phyloP scores from a whole-genome alignment of 2,888 invertebrate genomes.

The Noctuana brunneofusca region DNA sequence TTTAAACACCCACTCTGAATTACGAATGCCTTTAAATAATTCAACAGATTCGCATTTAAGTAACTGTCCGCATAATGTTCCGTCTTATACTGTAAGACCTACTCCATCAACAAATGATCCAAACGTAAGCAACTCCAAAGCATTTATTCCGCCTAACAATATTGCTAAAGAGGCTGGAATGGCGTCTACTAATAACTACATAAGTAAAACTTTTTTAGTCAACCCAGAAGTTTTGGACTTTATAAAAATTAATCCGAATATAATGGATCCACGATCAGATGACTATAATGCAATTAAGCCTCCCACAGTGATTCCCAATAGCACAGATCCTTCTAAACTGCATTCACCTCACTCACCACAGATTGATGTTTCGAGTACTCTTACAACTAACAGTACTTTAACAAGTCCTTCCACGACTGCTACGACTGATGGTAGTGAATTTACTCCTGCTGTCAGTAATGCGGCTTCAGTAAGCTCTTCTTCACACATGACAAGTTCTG shows the following conservation, averaged over 20 bases:
- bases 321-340: neutral
- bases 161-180: neutral
- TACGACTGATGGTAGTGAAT: neutral
- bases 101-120: neutral
- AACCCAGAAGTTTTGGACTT: neutral
- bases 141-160: neutral
- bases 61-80: neutral
- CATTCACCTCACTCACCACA: neutral
- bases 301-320: no score
- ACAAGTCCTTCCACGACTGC: neutral
- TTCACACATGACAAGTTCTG: no score
- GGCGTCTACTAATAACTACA: neutral
- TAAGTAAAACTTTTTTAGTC: neutral
- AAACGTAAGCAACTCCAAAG: neutral
- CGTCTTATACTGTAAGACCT: neutral
- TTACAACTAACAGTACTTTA: neutral
- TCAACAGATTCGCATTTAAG: neutral
- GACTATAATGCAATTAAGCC: neutral
- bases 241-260: neutral
- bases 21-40: neutral
- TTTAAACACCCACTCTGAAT: neutral
- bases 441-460: neutral
- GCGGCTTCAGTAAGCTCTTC: neutral
- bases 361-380: neutral
- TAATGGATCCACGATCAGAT: neutral